phyloP scores from a whole-genome alignment of 1,140 invertebrate genomes.

The Euura lappo region DNA sequence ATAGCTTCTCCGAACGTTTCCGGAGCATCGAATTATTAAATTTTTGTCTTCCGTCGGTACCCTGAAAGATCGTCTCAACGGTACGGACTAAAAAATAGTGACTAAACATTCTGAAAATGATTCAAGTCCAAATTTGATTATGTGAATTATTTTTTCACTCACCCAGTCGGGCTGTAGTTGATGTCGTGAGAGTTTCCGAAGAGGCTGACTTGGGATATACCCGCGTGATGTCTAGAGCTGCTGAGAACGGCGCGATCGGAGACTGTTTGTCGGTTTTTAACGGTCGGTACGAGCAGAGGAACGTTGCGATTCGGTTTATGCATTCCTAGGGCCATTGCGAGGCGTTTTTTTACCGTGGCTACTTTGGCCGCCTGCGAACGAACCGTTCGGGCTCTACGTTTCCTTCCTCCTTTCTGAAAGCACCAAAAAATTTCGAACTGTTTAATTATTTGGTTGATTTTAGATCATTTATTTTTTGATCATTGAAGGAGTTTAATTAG shows the following conservation, averaged over 20 bases:
- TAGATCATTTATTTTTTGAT: no score
- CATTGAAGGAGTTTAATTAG: no score
- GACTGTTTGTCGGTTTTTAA: conserved; percentile 45
- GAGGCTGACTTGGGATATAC: conserved; percentile 50
- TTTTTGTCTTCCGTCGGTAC: no score
- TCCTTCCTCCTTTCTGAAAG: conserved; percentile 10
- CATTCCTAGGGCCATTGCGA: conserved; percentile 55
- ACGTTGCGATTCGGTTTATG: conserved; percentile 43
- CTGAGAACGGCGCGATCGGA: conserved; percentile 29
- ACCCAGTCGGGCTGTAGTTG: conserved; percentile 54
- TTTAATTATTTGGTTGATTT: not conserved
- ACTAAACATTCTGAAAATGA: no score
- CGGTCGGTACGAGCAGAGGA: conserved; percentile 51
- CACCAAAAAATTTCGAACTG: not conserved
- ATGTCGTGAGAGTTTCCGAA: conserved; percentile 48
- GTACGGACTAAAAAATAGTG: not conserved
- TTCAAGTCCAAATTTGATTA: no score
- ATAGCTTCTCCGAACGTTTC: no score
- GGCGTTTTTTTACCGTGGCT: conserved; percentile 52
- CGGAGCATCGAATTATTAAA: no score
- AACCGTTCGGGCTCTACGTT: conserved; percentile 34
- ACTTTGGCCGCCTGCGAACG: conserved; percentile 33
- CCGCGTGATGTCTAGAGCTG: conserved; percentile 40
- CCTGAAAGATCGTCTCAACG: not conserved
- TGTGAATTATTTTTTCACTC: conserved; percentile 28